Base-by-base conservation (phyloP, 1,140 invertebrate species). In the Bombus waltoni region DNA sequence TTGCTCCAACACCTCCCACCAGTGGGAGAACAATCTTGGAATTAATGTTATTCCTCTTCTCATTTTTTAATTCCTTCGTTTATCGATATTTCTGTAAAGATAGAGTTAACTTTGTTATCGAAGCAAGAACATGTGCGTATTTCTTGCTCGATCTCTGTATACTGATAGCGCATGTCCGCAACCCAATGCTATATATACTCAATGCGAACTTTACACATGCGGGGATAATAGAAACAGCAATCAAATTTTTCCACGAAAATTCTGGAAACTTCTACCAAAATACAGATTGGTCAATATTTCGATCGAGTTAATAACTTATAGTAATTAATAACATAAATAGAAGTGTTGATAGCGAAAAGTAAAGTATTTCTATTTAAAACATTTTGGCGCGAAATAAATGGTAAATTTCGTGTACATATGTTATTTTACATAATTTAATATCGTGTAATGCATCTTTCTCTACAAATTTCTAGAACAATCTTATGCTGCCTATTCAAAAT, bases 11-110 rank as follows among this genome's bases (percentile, higher is more conserved):
- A 92, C 92, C 59, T 95, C 94, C 92, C 93, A 94, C 93, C 92
- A 94, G 44, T 94, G 90, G 13, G 92, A 93, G 70, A 94, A 92
- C 11, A 94, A 42, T 85, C 91, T 94, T 65, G 94, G 93, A 74
- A 94, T 88, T 18, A 94, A 40, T 9, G 87, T 81, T 81, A 93
- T 87, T 90, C 93, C 92, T 53, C 91, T 91, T 86, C 92, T 87
- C 93, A 94, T 94, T 74, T 84, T 75, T 62, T 0, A 75, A 65
- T 35, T 47, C 13, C 3, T 40, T 5, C 3, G 10, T 76, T 68
- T n/a, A 28, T 38, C 2, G 3, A 85, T 35, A 38, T 5, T 28
- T 22, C 11, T 40, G 57, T 22, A 8, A 35, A 71, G 53, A 76
- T 40, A 35, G 10, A 3, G 1, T n/a, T 65, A 47, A 42, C 28